Conservation (phyloP, 2,113 vertebrate genomes). For the Saccopteryx leptura region DNA sequence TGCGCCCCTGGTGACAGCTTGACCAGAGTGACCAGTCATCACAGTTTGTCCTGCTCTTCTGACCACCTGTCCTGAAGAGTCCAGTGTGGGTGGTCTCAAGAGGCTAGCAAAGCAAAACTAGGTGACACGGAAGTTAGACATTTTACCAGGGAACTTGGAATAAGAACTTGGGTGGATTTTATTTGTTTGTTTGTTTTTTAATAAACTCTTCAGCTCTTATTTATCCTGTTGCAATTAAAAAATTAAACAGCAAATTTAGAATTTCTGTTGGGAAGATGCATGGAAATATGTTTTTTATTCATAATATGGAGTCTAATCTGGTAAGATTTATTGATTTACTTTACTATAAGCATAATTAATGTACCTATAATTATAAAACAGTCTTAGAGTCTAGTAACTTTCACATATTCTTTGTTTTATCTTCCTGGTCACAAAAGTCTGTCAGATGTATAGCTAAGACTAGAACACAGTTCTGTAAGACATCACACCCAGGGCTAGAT, state of each 20-base stretch:
- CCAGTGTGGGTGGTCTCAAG: not conserved
- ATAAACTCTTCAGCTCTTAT: not conserved
- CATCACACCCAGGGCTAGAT: not conserved
- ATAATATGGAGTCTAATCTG: not conserved
- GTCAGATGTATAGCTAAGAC: not conserved
- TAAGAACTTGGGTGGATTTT: not conserved
- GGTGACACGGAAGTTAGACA: not conserved
- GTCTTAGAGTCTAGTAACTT: not conserved
- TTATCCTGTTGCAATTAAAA: slow-evolving; percentile 36
- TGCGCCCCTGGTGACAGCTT: not conserved
- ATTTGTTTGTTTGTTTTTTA: not conserved
- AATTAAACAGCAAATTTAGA: not conserved
- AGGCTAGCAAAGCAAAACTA: not conserved
- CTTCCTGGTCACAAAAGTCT: not conserved
- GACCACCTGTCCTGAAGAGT: not conserved
- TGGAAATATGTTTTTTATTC: not conserved
- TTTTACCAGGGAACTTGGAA: not conserved
- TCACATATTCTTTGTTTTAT: not conserved
- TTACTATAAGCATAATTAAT: not conserved
- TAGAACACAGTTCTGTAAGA: not conserved
- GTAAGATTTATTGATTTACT: not conserved
- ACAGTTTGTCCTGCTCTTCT: not conserved
- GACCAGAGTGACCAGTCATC: not conserved
- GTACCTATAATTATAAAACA: not conserved
- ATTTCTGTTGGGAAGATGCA: not conserved